These are phyloP conservation scores for Enteromius radiatus DNA, from an alignment of 2,797 vertebrate species.

Conservation along the genomic window DNA sequence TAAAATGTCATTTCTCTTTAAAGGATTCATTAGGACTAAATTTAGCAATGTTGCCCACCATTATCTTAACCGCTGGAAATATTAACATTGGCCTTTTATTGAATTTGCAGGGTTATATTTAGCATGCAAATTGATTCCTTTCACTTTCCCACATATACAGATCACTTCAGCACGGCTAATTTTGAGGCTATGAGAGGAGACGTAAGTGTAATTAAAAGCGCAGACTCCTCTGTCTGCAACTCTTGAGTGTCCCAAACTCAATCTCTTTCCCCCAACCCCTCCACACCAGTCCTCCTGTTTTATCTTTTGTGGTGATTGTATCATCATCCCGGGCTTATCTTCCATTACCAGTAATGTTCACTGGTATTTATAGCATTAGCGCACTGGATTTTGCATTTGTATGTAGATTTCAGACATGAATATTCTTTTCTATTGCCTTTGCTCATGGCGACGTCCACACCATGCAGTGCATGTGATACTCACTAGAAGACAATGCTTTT, in stretches of 20 bases:
- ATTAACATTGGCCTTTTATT: slow-evolving; percentile 68
- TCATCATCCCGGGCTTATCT: slow-evolving; percentile 64
- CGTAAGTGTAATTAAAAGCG: slow-evolving; percentile 65
- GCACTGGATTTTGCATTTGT: slow-evolving; percentile 51
- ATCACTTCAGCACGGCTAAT: slow-evolving; percentile 70
- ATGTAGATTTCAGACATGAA: slow-evolving; percentile 29
- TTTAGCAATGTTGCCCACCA: slow-evolving; percentile 61
- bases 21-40: slow-evolving; percentile 67
- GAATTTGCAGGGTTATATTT: slow-evolving; percentile 72
- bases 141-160: slow-evolving; percentile 69
- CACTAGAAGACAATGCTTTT: slow-evolving; percentile 3
- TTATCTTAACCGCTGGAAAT: slow-evolving; percentile 67
- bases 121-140: slow-evolving; percentile 73
- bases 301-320: slow-evolving; percentile 57
- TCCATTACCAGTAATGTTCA: slow-evolving; percentile 54
- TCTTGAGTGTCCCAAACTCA: slow-evolving; percentile 56
- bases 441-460: neutral
- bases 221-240: slow-evolving; percentile 50
- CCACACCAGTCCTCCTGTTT: slow-evolving; percentile 39
- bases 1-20: slow-evolving; percentile 63
- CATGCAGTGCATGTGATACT: neutral
- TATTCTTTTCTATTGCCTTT: slow-evolving; percentile 38
- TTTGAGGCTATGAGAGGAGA: slow-evolving; percentile 65
- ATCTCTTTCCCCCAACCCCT: slow-evolving; percentile 45
- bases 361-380: slow-evolving; percentile 48